Base-by-base conservation (phyloP, 2,113 vertebrate genomes). In the Equus przewalskii region DNA sequence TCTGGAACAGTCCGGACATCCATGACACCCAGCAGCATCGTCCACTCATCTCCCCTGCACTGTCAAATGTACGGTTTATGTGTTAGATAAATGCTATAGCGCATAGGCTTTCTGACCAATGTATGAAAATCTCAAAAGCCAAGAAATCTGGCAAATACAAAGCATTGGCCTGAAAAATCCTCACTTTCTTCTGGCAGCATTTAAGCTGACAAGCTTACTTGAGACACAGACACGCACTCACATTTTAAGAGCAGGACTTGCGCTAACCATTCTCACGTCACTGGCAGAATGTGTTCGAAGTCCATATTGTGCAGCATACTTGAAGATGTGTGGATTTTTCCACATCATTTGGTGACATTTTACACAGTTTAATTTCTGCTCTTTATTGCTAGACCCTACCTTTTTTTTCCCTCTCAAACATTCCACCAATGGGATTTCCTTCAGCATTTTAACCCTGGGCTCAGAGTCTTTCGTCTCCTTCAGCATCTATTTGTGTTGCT, bases 401-500 rank as follows among this genome's bases (percentile, higher is more conserved):
- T 94, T 96, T 91, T 79, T 79, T 51, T 3, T 36, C 75, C 49
- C 83, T 83, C 11, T 1, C 80, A 96, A 92, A 91, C 92, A 97
- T 79, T 92, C 70, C 64, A 88, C 95, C 96, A 96, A 92, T 89
- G 85, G 92, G 76, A 96, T 98, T 96, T 97, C 97, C 85, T 24
- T 70, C 82, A 94, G n/a, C 78, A 73, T 86, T 78, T 21, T 97
- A 97, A 97, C 70, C 94, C 91, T 58, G 18, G 64, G 41, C 88
- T 96, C 60, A 33, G 41, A 95, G 76, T 65, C 65, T 75, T 90
- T 81, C 49, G 87, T 70, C 91, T 72, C 78, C 88, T 96, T 93
- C 92, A 73, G 90, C n/a, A 79, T 97, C 97, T 98, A 94, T 36
- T 96, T 98, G 98, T 78, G 67, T 92, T 90, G 95, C 73, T 41